phyloP scores from a whole-genome alignment of 2,888 invertebrate species.

The Scelioninae gen. 2 region DNA sequence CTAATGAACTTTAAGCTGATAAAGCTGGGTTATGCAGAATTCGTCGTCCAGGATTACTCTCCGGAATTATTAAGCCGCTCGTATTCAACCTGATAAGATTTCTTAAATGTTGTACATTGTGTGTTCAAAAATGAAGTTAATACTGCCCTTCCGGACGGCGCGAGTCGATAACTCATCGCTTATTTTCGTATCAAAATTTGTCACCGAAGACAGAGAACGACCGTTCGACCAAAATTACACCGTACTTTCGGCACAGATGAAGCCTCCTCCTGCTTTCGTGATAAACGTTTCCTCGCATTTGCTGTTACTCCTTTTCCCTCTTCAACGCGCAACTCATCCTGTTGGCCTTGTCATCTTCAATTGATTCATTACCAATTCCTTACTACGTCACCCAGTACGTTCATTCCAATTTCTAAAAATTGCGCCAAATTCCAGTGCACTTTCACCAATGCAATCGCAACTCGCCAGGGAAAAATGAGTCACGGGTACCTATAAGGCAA shows the following conservation, averaged over 20 bases:
- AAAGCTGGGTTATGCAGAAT: constrained; percentile 27
- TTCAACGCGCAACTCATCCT: too few relatives aligned
- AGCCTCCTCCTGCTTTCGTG: too few relatives aligned
- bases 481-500: constrained; percentile 32
- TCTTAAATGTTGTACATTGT: constrained; percentile 7
- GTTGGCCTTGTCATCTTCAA: too few relatives aligned
- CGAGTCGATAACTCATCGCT: constrained; percentile 27
- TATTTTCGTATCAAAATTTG: constrained; percentile 15
- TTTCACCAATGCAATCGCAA: constrained; percentile 43
- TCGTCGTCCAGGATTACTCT: constrained; percentile 32
- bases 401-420: constrained; percentile 35
- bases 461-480: constrained; percentile 46
- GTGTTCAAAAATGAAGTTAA: too few relatives aligned
- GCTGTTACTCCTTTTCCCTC: too few relatives aligned
- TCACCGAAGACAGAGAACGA: constrained; percentile 9
- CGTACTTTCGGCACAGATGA: constrained; percentile 12
- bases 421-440: constrained; percentile 31
- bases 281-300: too few relatives aligned
- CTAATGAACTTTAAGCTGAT: constrained; percentile 55
- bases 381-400: too few relatives aligned
- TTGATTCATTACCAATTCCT: too few relatives aligned
- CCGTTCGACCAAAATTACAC: constrained; percentile 26
- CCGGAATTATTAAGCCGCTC: constrained; percentile 16
- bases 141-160: not conserved
- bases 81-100: constrained; percentile 14